phyloP scores from a whole-genome alignment of 2,888 invertebrate genomes.

The Oconnorella tubifera region DNA sequence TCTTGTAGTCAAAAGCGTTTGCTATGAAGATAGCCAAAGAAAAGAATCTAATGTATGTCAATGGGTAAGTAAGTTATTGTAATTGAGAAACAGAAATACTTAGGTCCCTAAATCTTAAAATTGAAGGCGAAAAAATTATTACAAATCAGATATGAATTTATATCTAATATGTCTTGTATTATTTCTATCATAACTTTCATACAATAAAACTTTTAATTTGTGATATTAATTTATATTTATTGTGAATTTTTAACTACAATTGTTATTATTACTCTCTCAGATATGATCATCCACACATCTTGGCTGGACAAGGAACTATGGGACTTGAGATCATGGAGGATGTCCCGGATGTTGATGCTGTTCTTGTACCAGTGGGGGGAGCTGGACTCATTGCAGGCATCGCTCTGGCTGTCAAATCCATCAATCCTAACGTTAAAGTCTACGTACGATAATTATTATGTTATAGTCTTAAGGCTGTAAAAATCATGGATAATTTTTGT shows the following conservation, averaged over 20 bases:
- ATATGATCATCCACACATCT: conserved; percentile 90
- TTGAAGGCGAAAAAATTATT: too few relatives aligned
- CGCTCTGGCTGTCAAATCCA: conserved; percentile 80
- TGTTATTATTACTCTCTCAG: too few relatives aligned
- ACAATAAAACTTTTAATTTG: too few relatives aligned
- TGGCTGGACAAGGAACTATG: conserved; percentile 91
- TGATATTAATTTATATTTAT: too few relatives aligned
- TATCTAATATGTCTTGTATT: too few relatives aligned
- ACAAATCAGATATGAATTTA: too few relatives aligned
- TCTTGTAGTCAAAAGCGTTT: conserved; percentile 61
- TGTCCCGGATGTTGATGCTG: conserved; percentile 79
- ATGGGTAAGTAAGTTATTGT: conserved; percentile 71
- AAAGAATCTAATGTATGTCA: conserved; percentile 73
- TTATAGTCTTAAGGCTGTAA: too few relatives aligned
- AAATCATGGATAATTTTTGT: too few relatives aligned
- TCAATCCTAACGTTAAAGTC: conserved; percentile 76
- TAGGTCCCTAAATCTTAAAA: too few relatives aligned
- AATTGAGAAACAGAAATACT: too few relatives aligned
- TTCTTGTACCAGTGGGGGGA: conserved; percentile 92
- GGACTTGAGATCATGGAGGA: conserved; percentile 89
- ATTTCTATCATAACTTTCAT: too few relatives aligned
- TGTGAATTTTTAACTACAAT: too few relatives aligned
- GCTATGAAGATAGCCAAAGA: conserved; percentile 75
- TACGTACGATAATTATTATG: conserved; percentile 68
- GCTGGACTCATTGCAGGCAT: conserved; percentile 87